A percentile compares a stretch with the other conserved stretches of the same genome.
These are phyloP conservation scores for Salarias fasciatus DNA, from an alignment of 2,797 vertebrate genomes.

Conservation along the genomic window DNA sequence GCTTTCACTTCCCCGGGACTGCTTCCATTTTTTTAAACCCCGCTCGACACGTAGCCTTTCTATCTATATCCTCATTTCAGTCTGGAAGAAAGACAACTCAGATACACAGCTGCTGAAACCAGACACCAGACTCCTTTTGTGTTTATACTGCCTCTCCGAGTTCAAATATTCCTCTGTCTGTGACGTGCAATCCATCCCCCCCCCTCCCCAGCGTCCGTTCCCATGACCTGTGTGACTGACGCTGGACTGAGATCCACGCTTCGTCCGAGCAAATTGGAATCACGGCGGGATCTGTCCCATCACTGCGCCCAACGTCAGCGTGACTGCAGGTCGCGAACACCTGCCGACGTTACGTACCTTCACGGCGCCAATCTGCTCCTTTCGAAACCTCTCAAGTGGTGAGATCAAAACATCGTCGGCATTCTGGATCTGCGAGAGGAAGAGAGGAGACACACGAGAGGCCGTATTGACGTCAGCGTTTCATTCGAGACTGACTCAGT, in stretches of 20 bases:
- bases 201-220: slow-evolving; percentile 65
- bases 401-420: slow-evolving; percentile 97
- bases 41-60: neutral
- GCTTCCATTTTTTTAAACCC: slow-evolving; percentile 5
- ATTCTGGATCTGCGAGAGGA: slow-evolving; percentile 90
- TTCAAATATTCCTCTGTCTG: slow-evolving; percentile 53
- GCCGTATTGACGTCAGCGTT: no score
- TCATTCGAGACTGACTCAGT: no score
- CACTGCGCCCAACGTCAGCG: no score
- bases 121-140: slow-evolving; percentile 64
- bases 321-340: no score
- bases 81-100: slow-evolving; percentile 1
- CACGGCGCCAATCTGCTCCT: slow-evolving; percentile 97
- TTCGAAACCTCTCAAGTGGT: slow-evolving; percentile 96
- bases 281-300: no score
- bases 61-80: slow-evolving; percentile 10
- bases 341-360: no score
- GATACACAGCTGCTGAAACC: slow-evolving; percentile 59
- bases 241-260: slow-evolving; percentile 45
- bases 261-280: slow-evolving; percentile 50
- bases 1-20: slow-evolving; percentile 41
- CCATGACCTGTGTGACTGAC: slow-evolving; percentile 71
- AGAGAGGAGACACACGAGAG: no score
- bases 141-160: slow-evolving; percentile 63
- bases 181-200: slow-evolving; percentile 44